phyloP scores from a whole-genome alignment of 2,888 invertebrate species.

The Odontomyia ornata region DNA sequence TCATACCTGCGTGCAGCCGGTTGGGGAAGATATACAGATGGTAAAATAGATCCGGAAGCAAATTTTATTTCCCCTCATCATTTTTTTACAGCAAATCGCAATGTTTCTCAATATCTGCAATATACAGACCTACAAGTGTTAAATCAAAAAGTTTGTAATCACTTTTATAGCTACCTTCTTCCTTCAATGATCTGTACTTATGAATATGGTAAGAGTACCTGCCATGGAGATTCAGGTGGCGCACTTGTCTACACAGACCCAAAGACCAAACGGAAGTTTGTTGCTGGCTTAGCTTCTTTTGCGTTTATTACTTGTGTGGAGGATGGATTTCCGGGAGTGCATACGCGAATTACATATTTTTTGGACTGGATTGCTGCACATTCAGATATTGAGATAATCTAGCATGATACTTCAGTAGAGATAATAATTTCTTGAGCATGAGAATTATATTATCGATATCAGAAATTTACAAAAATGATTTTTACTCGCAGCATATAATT shows the following conservation, averaged over 20 bases:
- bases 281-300: slow-evolving; percentile 14
- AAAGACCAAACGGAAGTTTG: background rate
- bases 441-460: no score
- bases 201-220: slow-evolving; percentile 55
- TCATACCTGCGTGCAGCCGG: slow-evolving; percentile 57
- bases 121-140: background rate
- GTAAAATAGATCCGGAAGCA: no score
- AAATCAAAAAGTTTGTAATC: background rate
- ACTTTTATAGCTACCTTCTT: background rate
- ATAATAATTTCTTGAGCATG: no score
- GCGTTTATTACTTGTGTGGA: background rate
- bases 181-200: slow-evolving; percentile 50
- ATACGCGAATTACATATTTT: slow-evolving; percentile 40
- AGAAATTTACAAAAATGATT: no score
- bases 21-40: slow-evolving; percentile 55
- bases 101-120: background rate
- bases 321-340: slow-evolving; percentile 16
- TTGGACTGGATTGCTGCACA: slow-evolving; percentile 42
- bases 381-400: slow-evolving; percentile 12
- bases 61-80: no score
- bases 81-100: background rate
- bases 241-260: slow-evolving; percentile 55
- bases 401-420: no score
- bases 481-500: no score
- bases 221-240: slow-evolving; percentile 61